Evolutionary conservation across 1,140 invertebrate species (phyloP), one percentile per base, ranked within the genome.

Genomic region (Phthorimaea operculella): DNA sequence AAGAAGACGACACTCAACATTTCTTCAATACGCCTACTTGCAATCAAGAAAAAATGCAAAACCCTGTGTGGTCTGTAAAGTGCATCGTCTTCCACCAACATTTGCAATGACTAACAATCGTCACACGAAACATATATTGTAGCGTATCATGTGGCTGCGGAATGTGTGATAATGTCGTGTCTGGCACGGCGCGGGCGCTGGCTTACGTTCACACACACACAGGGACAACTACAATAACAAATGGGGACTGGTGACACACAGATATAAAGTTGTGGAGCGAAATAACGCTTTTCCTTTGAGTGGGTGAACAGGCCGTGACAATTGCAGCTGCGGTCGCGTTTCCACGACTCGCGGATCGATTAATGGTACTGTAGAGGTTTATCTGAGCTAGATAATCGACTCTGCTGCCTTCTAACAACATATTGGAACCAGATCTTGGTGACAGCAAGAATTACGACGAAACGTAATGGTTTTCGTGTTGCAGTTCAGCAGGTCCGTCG

Each of bases 251-350:
- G 21, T 28, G 21, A 28, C 21, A 28, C 39, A 42, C 11, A 42
- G 11, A 42, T 42, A 8, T 42, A 42, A 42, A n/a, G 39, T 42
- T 11, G 39, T 42, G 39, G 11, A 42, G 39, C 11, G 39, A 42
- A 42, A 14, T 42, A 42, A 42, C 39, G 14, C 14, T 11, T 42
- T 42, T 42, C 39, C 39, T n/a, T 11, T 42, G 39, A 42, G 39
- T 42, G 39, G 39, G 39, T 42, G 39, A 42, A 42, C 39, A 42
- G 39, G 39, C 14, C 39, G 39, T 42, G 39, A 42, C 39, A 42
- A 42, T 42, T 42, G 14, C 11, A 42, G 39, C 14, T 11, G 11
- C 9, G 11, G 39, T 42, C 11, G 14, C 11, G 14, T 42, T 42
- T 42, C 39, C 14, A 42, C 14, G 11, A n/a, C 39, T 42, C 39